Percentiles rank a stretch among this genome's conserved stretches.
These are phyloP conservation scores for Bombus superbus DNA, from an alignment of 1,140 invertebrate genomes.

Conservation along the genomic window DNA sequence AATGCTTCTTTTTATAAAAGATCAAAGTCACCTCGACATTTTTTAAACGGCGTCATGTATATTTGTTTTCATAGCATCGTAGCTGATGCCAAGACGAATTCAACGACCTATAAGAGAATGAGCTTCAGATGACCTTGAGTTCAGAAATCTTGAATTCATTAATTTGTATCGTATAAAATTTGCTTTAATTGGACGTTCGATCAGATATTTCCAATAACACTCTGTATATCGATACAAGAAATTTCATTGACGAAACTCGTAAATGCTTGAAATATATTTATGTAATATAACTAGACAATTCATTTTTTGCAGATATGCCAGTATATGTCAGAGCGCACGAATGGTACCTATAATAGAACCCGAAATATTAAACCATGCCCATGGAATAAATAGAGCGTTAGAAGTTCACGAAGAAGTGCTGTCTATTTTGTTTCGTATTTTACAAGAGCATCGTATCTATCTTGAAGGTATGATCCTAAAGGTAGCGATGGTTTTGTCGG, in stretches of 20 bases:
- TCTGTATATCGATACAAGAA: neutral
- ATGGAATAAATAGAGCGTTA: constrained; percentile 82
- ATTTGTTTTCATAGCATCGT: no score
- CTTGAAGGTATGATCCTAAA: constrained; percentile 98
- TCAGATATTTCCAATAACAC: no score
- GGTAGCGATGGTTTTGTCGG: constrained; percentile 98
- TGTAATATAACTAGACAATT: constrained; percentile 2
- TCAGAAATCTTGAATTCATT: no score
- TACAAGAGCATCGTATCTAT: constrained; percentile 98
- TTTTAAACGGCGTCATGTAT: no score
- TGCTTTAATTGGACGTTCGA: no score
- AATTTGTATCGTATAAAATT: no score
- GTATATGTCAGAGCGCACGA: constrained; percentile 97
- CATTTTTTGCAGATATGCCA: constrained; percentile 90
- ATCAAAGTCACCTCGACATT: no score
- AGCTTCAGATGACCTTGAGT: no score
- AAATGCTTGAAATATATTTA: neutral
- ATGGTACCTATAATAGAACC: constrained; percentile 99
- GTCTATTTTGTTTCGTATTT: constrained; percentile 82
- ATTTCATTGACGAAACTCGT: neutral
- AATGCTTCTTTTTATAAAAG: no score
- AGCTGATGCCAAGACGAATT: no score
- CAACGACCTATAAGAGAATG: no score
- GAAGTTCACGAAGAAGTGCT: constrained; percentile 56
- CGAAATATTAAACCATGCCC: constrained; percentile 93